Base-by-base conservation (phyloP, 37 sponge, comb jelly and placozoan species). In the Chondrosia reniformis region DNA sequence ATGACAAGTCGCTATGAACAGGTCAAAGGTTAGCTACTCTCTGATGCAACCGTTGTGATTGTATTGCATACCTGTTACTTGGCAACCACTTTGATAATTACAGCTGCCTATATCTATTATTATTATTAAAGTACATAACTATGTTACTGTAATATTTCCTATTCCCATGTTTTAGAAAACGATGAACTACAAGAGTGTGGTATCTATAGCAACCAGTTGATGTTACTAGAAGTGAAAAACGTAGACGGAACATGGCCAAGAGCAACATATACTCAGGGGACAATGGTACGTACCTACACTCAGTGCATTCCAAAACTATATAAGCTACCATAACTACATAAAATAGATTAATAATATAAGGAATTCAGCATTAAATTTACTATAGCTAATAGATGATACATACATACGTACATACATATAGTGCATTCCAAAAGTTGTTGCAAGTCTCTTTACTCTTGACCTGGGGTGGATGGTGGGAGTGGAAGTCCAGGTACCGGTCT, bases 1-100 rank as follows among this genome's bases (percentile, higher is more conserved):
- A 91, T 91, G 92, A 87, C 84, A 40, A 63, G 78, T 79, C 72
- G 87, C 3, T 95, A 86, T 58, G 95, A 91, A 57, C 79, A 34
- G 22, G 72, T 69, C 42, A 69, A 69, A 69, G 72, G 72, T 69
- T 21, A n/a, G n/a, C n/a, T n/a, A n/a, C n/a, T n/a, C n/a, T n/a
- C n/a, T n/a, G n/a, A n/a, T n/a, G n/a, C n/a, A n/a, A n/a, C n/a
- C n/a, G n/a, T n/a, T n/a, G n/a, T n/a, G n/a, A n/a, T n/a, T n/a
- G n/a, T n/a, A n/a, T n/a, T n/a, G n/a, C n/a, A n/a, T n/a, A n/a
- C n/a, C n/a, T n/a, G n/a, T n/a, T n/a, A n/a, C n/a, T n/a, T n/a
- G n/a, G n/a, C n/a, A n/a, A n/a, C n/a, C n/a, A n/a, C n/a, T n/a
- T n/a, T n/a, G n/a, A n/a, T n/a, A n/a, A n/a, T n/a, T n/a, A n/a